A percentile compares a stretch with the other conserved stretches of the same genome.
Evolutionary conservation across 23 tunicate genomes (phyloP).

Genomic region (Styela plicata): DNA sequence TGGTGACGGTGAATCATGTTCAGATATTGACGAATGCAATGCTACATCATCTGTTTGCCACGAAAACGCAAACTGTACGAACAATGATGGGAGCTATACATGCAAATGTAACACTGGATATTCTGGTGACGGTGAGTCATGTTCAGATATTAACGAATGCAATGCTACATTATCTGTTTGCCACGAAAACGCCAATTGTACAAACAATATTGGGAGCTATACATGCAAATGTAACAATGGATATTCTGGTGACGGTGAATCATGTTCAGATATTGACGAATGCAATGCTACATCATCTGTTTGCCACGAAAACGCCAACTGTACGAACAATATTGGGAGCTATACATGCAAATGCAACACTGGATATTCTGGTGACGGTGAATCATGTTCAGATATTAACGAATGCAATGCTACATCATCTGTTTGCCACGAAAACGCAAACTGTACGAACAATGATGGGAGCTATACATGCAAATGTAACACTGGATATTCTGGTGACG

Average conservation of each 20-base stretch:
- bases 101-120: not conserved
- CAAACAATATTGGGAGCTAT: not conserved
- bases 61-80: not conserved
- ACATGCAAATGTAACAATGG: not conserved
- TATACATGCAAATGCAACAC: not conserved
- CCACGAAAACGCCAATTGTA: not conserved
- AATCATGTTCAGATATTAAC: not conserved
- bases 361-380: not conserved
- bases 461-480: not conserved
- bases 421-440: not conserved
- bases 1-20: not conserved
- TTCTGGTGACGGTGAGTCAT: not conserved
- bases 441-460: not conserved
- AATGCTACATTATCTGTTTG: not conserved
- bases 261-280: not conserved
- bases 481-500: not conserved
- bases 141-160: not conserved
- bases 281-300: not conserved
- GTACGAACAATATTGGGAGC: not conserved
- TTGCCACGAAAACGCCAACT: not conserved
- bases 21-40: not conserved
- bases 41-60: not conserved
- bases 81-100: not conserved
- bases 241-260: not conserved
- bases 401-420: not conserved